phyloP scores from a whole-genome alignment of 2,888 invertebrate species.

The Orthosia gothica region DNA sequence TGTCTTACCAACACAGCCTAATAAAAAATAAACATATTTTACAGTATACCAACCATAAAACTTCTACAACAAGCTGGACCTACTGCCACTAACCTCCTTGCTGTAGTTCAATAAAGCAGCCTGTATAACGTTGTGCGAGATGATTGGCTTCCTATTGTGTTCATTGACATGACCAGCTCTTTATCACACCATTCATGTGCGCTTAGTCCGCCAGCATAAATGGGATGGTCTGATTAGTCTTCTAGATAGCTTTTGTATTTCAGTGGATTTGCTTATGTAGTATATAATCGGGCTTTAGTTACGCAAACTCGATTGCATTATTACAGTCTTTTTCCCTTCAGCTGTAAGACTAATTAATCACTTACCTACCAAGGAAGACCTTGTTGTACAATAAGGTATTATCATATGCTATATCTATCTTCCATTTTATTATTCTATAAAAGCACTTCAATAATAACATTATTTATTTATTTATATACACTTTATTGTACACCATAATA shows the following conservation, averaged over 20 bases:
- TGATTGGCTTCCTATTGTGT: conserved; percentile 67
- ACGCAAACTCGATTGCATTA: neutral
- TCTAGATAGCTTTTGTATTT: conserved; percentile 53
- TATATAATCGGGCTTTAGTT: conserved; percentile 7
- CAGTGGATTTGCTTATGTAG: conserved; percentile 8
- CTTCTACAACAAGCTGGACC: conserved; percentile 4
- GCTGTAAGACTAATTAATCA: too few species aligned
- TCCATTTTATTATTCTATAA: too few species aligned
- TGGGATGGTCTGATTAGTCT: conserved; percentile 56
- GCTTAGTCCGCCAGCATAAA: conserved; percentile 52
- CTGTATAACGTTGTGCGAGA: conserved; percentile 64
- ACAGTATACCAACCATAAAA: too few species aligned
- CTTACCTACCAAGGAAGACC: too few species aligned
- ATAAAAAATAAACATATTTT: neutral
- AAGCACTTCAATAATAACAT: too few species aligned
- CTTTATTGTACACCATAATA: too few species aligned
- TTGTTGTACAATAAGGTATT: too few species aligned
- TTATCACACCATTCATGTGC: conserved; percentile 61
- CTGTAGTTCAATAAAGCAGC: conserved; percentile 54
- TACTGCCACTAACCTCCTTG: conserved; percentile 20
- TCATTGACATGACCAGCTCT: conserved; percentile 64
- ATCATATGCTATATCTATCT: too few species aligned
- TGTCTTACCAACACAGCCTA: too few species aligned
- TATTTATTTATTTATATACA: too few species aligned
- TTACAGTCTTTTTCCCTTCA: too few species aligned